A percentile compares a stretch with the other conserved stretches of the same genome.
Conservation (phyloP, 2,888 invertebrate species). For the Sabellastarte sp. region DNA sequence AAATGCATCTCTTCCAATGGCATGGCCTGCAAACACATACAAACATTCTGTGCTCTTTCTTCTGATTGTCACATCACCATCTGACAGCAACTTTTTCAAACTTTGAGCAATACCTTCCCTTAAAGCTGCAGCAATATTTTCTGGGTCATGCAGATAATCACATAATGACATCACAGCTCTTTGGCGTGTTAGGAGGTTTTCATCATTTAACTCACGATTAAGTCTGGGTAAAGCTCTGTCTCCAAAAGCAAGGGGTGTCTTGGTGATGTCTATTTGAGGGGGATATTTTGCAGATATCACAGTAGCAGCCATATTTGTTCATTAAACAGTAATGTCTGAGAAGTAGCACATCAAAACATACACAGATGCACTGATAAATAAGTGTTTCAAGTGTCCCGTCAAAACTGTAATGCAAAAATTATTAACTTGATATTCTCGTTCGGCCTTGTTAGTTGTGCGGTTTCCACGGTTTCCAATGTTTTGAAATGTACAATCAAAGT, state of each 20-base stretch:
- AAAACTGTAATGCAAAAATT: no score
- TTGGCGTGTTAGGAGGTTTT: constrained; percentile 48
- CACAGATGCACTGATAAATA: no score
- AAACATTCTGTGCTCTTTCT: constrained; percentile 58
- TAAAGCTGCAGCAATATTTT: constrained; percentile 56
- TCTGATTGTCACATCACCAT: constrained; percentile 53
- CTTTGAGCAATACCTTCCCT: constrained; percentile 49
- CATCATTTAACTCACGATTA: constrained; percentile 56
- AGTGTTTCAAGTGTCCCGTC: no score
- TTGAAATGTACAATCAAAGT: no score
- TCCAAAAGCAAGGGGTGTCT: constrained; percentile 58
- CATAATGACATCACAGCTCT: constrained; percentile 58
- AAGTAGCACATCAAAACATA: no score
- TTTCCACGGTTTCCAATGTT: no score
- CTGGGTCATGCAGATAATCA: constrained; percentile 59
- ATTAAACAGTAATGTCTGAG: no score
- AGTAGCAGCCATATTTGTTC: constrained; percentile 56
- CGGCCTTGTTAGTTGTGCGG: no score
- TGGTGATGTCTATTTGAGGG: constrained; percentile 56
- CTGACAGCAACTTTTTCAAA: constrained; percentile 49
- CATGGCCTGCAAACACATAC: constrained; percentile 55
- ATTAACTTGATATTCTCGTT: no score
- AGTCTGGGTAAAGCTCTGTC: constrained; percentile 56
- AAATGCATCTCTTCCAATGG: constrained; percentile 57
- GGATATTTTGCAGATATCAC: constrained; percentile 58